These are phyloP conservation scores for Zygothrica quintamaculata DNA, from an alignment of 2,888 invertebrate genomes.

Conservation along the genomic window DNA sequence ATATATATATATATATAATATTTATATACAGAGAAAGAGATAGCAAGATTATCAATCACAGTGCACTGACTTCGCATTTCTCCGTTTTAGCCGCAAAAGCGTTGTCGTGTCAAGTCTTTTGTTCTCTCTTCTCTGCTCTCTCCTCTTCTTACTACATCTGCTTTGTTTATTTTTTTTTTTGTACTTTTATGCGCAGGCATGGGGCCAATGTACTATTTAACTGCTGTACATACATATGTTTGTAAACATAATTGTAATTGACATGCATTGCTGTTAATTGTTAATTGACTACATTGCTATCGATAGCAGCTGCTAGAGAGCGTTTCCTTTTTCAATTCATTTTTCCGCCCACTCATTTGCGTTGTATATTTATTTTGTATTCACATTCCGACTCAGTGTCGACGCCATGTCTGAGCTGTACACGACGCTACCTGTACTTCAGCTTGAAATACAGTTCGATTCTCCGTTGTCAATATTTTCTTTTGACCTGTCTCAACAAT, in stretches of 20 bases:
- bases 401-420: slow-evolving; percentile 36
- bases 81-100: slow-evolving; percentile 25
- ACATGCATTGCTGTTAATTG: slow-evolving; percentile 36
- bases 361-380: not conserved
- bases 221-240: slow-evolving; percentile 8
- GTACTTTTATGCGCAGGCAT: slow-evolving; percentile 14
- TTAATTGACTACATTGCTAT: slow-evolving; percentile 35
- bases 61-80: slow-evolving; percentile 21
- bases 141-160: slow-evolving; percentile 25
- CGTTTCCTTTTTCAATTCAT: slow-evolving; percentile 22
- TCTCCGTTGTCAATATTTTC: slow-evolving; percentile 34
- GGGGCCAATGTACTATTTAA: slow-evolving; percentile 53
- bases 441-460: slow-evolving; percentile 35
- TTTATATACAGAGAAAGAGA: not conserved
- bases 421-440: slow-evolving; percentile 49
- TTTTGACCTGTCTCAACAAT: slow-evolving; percentile 64
- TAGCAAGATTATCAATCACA: slow-evolving; percentile 28
- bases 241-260: slow-evolving; percentile 45
- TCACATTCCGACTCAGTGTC: slow-evolving; percentile 45
- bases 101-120: slow-evolving; percentile 35
- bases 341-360: slow-evolving; percentile 13
- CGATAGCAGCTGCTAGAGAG: slow-evolving; percentile 37
- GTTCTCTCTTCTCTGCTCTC: slow-evolving; percentile 18
- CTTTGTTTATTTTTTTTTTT: slow-evolving; percentile 55
- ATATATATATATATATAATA: too few species aligned